These are phyloP conservation scores for Coregonus suidteri DNA, from an alignment of 2,797 vertebrate genomes.

Conservation along the genomic window DNA sequence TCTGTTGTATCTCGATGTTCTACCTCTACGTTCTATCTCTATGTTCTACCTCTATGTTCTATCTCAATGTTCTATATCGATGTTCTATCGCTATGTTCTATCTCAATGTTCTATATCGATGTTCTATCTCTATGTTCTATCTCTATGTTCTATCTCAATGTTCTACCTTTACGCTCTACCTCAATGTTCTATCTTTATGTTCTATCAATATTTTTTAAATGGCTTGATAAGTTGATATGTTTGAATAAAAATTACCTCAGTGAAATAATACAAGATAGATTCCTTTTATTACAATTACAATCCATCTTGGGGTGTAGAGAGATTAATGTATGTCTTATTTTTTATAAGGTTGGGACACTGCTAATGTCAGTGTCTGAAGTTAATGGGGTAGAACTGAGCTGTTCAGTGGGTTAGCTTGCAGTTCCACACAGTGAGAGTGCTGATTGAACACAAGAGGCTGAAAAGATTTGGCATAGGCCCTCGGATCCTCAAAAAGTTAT, in stretches of 20 bases:
- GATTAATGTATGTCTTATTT: background rate
- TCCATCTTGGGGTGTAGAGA: background rate
- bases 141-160: too few relatives aligned
- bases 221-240: background rate
- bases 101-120: fast-evolving
- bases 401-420: background rate
- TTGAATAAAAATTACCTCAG: background rate
- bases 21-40: background rate
- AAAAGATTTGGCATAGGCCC: too few relatives aligned
- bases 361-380: background rate
- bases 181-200: background rate
- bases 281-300: background rate
- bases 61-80: background rate
- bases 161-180: too few relatives aligned
- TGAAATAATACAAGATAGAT: background rate
- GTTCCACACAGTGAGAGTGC: too few relatives aligned
- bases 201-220: background rate
- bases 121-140: background rate
- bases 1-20: background rate
- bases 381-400: background rate
- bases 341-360: background rate
- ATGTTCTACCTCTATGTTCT: background rate
- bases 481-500: too few relatives aligned
- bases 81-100: background rate
- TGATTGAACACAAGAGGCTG: background rate